Conservation (phyloP, 2,797 vertebrate genomes). For the Peromyscus attwateri region DNA sequence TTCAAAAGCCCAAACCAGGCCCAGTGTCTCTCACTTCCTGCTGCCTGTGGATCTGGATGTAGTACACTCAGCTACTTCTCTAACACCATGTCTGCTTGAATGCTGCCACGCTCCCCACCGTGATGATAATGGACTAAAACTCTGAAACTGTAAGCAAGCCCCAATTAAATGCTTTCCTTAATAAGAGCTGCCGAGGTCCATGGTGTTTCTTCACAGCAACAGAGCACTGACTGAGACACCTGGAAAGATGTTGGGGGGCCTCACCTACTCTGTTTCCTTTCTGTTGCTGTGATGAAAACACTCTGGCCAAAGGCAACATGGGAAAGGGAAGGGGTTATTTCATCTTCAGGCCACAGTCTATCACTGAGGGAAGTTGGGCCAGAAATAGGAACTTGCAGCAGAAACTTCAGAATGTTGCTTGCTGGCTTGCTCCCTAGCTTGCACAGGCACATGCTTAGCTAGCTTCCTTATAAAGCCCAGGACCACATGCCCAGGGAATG, state of each 20-base stretch:
- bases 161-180: not conserved
- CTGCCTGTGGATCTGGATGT: not conserved
- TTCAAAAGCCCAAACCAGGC: not conserved
- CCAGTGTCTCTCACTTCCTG: not conserved
- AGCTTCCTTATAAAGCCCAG: not conserved
- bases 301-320: not conserved
- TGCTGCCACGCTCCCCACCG: too few relatives aligned
- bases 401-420: not conserved
- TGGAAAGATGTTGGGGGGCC: not conserved
- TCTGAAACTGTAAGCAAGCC: not conserved
- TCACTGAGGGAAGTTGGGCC: not conserved
- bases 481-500: not conserved
- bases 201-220: not conserved
- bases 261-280: not conserved
- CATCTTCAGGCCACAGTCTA: not conserved
- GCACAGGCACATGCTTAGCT: not conserved
- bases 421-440: not conserved
- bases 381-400: not conserved
- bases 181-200: not conserved
- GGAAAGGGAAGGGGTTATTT: not conserved
- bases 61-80: not conserved
- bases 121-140: not conserved
- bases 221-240: not conserved
- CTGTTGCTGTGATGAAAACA: not conserved
- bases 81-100: not conserved